phyloP scores from a whole-genome alignment of 2,113 vertebrate species.

The Pipra filicauda region DNA sequence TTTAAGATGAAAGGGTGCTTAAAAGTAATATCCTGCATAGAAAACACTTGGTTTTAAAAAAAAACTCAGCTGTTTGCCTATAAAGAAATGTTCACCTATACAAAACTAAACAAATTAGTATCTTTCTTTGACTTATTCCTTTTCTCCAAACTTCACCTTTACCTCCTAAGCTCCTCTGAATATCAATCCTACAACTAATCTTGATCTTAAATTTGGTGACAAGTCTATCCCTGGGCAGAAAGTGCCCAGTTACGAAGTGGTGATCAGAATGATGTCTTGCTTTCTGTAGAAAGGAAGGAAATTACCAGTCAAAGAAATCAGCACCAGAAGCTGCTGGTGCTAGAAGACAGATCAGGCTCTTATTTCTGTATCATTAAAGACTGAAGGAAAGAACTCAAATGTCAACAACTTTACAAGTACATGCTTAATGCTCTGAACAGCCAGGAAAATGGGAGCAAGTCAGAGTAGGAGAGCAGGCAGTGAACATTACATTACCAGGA shows the following conservation, averaged over 20 bases:
- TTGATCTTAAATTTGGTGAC: not conserved
- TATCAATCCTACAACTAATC: not conserved
- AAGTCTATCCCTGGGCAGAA: not conserved
- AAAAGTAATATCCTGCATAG: not conserved
- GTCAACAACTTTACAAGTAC: conserved; percentile 47
- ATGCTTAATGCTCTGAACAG: not conserved
- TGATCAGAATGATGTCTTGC: not conserved
- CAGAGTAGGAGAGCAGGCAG: not conserved
- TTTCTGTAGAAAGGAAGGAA: not conserved
- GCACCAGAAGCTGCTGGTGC: not conserved
- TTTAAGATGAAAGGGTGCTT: not conserved
- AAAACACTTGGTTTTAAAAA: not conserved
- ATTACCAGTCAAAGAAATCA: not conserved
- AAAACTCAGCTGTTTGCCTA: not conserved
- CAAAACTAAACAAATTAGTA: not conserved
- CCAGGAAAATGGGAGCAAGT: not conserved
- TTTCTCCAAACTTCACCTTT: not conserved
- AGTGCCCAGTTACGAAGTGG: not conserved
- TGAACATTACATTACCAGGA: not conserved
- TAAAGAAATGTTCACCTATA: not conserved
- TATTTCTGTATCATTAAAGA: not conserved
- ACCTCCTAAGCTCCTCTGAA: not conserved
- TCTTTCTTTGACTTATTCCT: not conserved
- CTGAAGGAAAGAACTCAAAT: conserved; percentile 4
- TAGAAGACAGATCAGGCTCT: not conserved